A percentile compares a stretch with the other conserved stretches of the same genome.
These are phyloP conservation scores for Trachelipus rathkii DNA, from an alignment of 1,140 invertebrate genomes.

Conservation along the genomic window DNA sequence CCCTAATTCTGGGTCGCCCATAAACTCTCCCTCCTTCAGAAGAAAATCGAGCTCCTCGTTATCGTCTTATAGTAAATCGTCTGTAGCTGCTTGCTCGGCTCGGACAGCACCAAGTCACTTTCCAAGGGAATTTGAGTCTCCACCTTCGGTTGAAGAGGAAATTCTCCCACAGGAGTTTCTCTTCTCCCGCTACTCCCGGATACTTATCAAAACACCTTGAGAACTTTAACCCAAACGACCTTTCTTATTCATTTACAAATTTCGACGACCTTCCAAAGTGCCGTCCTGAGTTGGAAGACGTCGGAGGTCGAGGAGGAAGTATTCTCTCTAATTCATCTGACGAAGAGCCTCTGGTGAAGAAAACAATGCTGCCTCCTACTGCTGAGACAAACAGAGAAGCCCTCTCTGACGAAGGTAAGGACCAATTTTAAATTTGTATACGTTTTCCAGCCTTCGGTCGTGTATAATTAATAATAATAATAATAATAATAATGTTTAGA, in stretches of 20 bases:
- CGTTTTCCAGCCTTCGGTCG: no score
- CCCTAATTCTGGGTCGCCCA: not conserved
- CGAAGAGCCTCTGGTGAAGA: not conserved
- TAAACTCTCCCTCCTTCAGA: not conserved
- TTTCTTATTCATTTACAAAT: not conserved
- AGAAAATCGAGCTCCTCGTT: not conserved
- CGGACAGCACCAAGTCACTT: not conserved
- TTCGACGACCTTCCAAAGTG: not conserved
- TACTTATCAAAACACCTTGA: not conserved
- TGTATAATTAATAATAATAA: no score
- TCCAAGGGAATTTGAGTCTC: not conserved
- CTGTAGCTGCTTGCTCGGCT: not conserved
- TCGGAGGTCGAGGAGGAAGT: not conserved
- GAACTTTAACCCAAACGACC: not conserved
- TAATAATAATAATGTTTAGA: no score
- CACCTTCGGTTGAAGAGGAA: not conserved
- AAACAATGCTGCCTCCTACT: not conserved
- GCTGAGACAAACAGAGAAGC: not conserved
- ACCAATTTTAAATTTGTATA: not conserved
- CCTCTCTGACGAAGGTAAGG: conserved; percentile 5
- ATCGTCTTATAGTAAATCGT: not conserved
- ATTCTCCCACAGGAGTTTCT: not conserved
- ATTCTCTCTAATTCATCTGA: not conserved
- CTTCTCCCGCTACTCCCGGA: not conserved
- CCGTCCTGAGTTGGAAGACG: not conserved